phyloP scores from a whole-genome alignment of 2,888 invertebrate species.

The Lycocerus yunnanus region DNA sequence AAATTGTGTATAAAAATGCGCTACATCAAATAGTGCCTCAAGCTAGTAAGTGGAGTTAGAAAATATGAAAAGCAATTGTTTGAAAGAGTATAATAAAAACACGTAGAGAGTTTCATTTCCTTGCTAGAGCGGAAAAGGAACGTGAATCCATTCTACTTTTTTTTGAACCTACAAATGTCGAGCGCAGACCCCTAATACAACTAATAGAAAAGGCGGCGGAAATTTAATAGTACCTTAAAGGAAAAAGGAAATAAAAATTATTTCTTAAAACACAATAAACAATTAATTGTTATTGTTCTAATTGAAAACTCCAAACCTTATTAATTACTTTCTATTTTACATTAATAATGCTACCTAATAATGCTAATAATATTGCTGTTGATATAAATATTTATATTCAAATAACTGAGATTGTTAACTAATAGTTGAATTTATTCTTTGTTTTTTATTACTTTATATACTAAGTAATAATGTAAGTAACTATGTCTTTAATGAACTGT shows the following conservation, averaged over 20 bases:
- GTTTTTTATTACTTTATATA: too few relatives aligned
- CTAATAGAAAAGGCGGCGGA: conserved; percentile 28
- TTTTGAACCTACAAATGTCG: conserved; percentile 24
- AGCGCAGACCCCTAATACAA: conserved; percentile 16
- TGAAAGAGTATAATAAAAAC: conserved; percentile 29
- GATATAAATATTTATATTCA: too few relatives aligned
- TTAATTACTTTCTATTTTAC: background rate
- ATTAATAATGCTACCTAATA: background rate
- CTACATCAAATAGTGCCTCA: background rate
- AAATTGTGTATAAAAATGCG: background rate
- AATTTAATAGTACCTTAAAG: conserved; percentile 18
- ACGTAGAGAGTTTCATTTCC: conserved; percentile 30
- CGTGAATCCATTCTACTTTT: conserved; percentile 23
- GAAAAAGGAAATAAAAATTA: conserved; percentile 21
- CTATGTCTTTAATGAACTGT: too few relatives aligned
- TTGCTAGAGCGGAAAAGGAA: conserved; percentile 22
- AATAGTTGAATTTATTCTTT: too few relatives aligned
- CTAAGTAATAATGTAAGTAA: too few relatives aligned
- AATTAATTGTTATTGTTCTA: conserved; percentile 6
- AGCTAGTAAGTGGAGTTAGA: conserved; percentile 13
- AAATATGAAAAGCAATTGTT: conserved; percentile 31
- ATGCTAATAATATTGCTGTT: background rate
- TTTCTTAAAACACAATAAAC: conserved; percentile 17
- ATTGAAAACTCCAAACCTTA: background rate
- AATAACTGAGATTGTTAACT: too few relatives aligned